Percentiles rank a stretch among this genome's conserved stretches.
Conservation (phyloP, 2,797 vertebrate species). For the Petrocephalus sullivani region DNA sequence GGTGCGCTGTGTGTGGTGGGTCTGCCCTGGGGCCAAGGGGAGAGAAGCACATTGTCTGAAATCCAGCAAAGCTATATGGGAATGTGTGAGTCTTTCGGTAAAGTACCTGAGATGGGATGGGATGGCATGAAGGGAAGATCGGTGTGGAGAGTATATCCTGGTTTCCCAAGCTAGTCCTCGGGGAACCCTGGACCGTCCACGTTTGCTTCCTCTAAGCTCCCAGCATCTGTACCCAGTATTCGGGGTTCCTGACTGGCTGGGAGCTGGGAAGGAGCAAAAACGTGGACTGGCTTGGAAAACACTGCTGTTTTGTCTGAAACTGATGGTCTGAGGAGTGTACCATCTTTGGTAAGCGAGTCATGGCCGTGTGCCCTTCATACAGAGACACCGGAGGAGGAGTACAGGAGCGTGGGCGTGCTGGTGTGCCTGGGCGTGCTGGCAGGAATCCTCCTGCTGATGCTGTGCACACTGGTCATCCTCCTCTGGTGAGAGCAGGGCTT, state of each 20-base stretch:
- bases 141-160: neutral
- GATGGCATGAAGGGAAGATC: neutral
- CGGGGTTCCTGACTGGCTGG: too few species aligned
- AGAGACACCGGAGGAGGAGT: constrained; percentile 33
- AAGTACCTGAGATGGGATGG: neutral
- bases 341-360: neutral
- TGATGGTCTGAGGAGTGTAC: neutral
- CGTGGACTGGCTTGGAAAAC: too few species aligned
- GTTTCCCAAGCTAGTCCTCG: too few species aligned
- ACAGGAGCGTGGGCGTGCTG: constrained; percentile 53
- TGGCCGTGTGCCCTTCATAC: neutral
- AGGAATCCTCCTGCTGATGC: constrained; percentile 56
- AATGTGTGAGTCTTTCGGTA: neutral
- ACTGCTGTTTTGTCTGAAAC: neutral
- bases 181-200: too few species aligned
- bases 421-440: constrained; percentile 63
- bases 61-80: neutral
- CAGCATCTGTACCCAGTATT: too few species aligned
- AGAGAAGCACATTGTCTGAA: neutral
- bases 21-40: neutral
- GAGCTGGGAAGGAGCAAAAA: too few species aligned
- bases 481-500: constrained; percentile 57
- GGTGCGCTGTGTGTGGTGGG: neutral
- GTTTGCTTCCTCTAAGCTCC: too few species aligned
- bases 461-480: constrained; percentile 57